Evolutionary conservation across 2,797 vertebrate species (phyloP).

Genomic region (Falco rusticolus): DNA sequence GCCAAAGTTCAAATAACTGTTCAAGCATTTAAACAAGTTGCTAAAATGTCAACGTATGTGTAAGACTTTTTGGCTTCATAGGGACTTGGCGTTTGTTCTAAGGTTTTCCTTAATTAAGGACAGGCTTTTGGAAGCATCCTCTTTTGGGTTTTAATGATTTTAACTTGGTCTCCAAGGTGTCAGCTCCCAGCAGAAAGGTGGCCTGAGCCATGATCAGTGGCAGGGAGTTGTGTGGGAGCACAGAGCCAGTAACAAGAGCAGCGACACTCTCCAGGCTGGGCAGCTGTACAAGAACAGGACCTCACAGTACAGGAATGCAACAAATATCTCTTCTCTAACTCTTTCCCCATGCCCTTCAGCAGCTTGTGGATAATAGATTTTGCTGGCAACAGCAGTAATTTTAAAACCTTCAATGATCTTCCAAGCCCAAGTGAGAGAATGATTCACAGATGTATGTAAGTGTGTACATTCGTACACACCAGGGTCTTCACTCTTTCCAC

Average conservation of each 20-base stretch:
- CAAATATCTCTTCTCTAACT: neutral
- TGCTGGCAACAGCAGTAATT: neutral
- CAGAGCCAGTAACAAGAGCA: neutral
- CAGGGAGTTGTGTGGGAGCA: neutral
- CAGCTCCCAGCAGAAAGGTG: neutral
- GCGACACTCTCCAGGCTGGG: neutral
- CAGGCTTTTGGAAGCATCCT: neutral
- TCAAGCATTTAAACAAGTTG: neutral
- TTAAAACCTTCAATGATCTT: neutral
- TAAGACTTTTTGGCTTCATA: neutral
- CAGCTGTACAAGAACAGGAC: constrained; percentile 42
- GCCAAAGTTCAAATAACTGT: neutral
- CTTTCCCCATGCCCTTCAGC: neutral
- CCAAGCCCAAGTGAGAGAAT: constrained; percentile 5
- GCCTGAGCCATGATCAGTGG: neutral
- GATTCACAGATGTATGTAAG: constrained; percentile 17
- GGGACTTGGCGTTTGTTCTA: neutral
- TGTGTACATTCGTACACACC: neutral
- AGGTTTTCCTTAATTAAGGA: neutral
- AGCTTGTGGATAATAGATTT: constrained; percentile 24
- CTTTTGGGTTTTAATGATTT: neutral
- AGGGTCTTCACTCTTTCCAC: neutral
- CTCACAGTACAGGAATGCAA: constrained; percentile 58
- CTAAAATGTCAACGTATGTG: neutral
- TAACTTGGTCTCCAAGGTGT: neutral